These are phyloP conservation scores for Jaculus jaculus DNA, from an alignment of 2,113 vertebrate species.

Conservation along the genomic window DNA sequence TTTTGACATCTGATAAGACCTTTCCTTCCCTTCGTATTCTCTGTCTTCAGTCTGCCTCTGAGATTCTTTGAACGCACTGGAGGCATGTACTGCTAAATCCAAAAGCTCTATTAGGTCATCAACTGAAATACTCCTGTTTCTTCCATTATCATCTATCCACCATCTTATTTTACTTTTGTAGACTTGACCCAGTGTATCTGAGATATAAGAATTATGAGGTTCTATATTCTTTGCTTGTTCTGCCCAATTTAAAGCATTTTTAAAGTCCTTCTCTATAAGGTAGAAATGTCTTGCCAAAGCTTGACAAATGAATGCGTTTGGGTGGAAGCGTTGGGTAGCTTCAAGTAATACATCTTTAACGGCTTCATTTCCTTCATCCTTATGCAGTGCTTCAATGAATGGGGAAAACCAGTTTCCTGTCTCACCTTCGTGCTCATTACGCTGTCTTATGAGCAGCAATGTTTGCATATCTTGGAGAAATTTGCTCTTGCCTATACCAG, in stretches of 20 bases:
- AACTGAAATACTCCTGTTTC: conserved; percentile 70
- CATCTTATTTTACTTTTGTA: conserved; percentile 87
- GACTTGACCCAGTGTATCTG: conserved; percentile 90
- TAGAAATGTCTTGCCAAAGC: conserved; percentile 89
- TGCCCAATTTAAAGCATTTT: conserved; percentile 82
- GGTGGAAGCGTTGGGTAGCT: conserved; percentile 81
- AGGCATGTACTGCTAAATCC: conserved; percentile 82
- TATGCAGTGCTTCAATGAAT: conserved; percentile 86
- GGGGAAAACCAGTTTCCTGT: conserved; percentile 87
- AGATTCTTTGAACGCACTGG: conserved; percentile 85
- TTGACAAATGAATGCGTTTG: conserved; percentile 87
- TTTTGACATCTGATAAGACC: conserved; percentile 67
- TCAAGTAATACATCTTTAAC: conserved; percentile 80
- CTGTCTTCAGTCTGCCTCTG: conserved; percentile 85
- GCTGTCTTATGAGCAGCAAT: conserved; percentile 87
- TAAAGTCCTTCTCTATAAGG: conserved; percentile 86
- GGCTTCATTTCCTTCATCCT: conserved; percentile 79
- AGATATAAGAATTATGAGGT: conserved; percentile 86
- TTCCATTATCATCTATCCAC: conserved; percentile 68
- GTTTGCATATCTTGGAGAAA: conserved; percentile 82
- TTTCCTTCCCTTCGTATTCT: conserved; percentile 74
- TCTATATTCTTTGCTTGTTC: conserved; percentile 81
- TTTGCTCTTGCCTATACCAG: conserved; percentile 83
- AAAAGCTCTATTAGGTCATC: conserved; percentile 78
- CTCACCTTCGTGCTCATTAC: conserved; percentile 78